These are phyloP conservation scores for Chymomyza costata DNA, from an alignment of 1,140 invertebrate species.

Conservation along the genomic window DNA sequence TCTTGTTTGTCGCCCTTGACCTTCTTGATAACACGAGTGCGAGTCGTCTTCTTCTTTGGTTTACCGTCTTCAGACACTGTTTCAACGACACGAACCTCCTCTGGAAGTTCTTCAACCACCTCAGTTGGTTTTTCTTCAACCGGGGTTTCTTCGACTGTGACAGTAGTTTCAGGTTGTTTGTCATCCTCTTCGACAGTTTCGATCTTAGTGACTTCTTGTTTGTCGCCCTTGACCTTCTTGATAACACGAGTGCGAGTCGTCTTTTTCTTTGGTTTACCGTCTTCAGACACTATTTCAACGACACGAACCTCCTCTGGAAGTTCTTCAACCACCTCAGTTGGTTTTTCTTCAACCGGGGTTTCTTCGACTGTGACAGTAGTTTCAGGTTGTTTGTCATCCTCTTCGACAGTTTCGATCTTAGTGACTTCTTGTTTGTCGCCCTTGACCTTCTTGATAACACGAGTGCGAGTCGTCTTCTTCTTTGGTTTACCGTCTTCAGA, in stretches of 20 bases:
- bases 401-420: slow-evolving; percentile 57
- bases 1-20: slow-evolving; percentile 63
- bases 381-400: slow-evolving; percentile 55
- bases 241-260: slow-evolving; percentile 50
- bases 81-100: slow-evolving; percentile 23
- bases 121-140: slow-evolving; percentile 22
- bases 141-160: slow-evolving; percentile 39
- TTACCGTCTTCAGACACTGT: slow-evolving; percentile 14
- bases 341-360: slow-evolving; percentile 23
- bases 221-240: slow-evolving; percentile 58
- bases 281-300: slow-evolving; percentile 11
- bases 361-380: slow-evolving; percentile 38
- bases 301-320: slow-evolving; percentile 22
- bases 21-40: slow-evolving; percentile 58
- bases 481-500: slow-evolving; percentile 38
- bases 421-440: slow-evolving; percentile 54
- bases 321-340: slow-evolving; percentile 19
- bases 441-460: slow-evolving; percentile 50
- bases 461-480: slow-evolving; percentile 62
- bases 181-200: slow-evolving; percentile 75
- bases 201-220: slow-evolving; percentile 70
- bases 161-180: slow-evolving; percentile 59
- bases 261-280: slow-evolving; percentile 18
- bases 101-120: slow-evolving; percentile 23
- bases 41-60: slow-evolving; percentile 34